phyloP scores from a whole-genome alignment of 35 echinoderm and acorn worm genomes.

The Amphiura filiformis region DNA sequence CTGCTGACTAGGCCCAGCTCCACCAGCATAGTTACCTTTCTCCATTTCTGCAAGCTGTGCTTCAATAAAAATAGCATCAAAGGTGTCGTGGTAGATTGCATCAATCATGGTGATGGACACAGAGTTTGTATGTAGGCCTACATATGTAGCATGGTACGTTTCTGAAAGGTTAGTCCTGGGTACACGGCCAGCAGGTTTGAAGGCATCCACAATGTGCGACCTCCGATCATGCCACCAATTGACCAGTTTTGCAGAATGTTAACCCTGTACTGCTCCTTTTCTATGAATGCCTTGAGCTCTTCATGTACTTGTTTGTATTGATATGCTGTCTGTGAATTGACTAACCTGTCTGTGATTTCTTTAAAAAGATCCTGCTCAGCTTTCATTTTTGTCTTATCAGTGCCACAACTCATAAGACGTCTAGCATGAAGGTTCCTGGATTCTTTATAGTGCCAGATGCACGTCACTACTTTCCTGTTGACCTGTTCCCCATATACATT shows the following conservation, averaged over 20 bases:
- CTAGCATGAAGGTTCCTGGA: background rate
- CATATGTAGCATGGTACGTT: background rate
- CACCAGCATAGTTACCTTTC: background rate
- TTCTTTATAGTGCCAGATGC: background rate
- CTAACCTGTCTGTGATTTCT: background rate
- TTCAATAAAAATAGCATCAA: background rate
- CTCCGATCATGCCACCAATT: background rate
- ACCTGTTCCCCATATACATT: background rate
- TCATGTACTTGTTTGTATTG: no score
- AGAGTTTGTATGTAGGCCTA: background rate
- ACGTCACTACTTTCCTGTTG: background rate
- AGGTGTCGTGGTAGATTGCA: background rate
- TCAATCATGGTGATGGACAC: background rate
- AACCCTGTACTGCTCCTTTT: background rate
- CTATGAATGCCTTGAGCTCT: background rate
- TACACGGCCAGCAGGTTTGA: background rate
- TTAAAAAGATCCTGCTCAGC: background rate
- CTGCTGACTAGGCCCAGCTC: background rate
- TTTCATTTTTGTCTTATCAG: background rate
- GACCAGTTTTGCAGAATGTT: background rate
- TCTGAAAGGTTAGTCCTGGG: background rate
- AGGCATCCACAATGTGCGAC: background rate
- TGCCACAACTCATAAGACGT: background rate
- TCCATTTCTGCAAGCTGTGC: background rate
- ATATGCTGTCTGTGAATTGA: background rate